Evolutionary conservation across 1,140 invertebrate genomes (phyloP).

Genomic region (Nebria ingens): DNA sequence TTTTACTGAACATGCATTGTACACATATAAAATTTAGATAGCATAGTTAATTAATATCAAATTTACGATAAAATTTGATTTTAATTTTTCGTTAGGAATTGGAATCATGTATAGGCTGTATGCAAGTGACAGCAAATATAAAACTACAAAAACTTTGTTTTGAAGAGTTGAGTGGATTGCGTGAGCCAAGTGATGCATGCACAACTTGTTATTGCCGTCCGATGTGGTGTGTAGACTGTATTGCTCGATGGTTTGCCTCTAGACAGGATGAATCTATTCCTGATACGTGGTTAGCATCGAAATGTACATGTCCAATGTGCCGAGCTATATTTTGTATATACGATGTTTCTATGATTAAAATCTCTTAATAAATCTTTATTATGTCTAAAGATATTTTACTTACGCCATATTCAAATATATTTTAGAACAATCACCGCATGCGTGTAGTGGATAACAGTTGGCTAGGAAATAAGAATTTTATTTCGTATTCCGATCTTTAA

Average conservation of each 20-base stretch:
- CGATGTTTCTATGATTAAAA: conserved; percentile 54
- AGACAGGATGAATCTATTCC: conserved; percentile 64
- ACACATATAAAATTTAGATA: background rate
- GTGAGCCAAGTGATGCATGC: conserved; percentile 33
- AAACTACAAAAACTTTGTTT: conserved; percentile 69
- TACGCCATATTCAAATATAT: too few species aligned
- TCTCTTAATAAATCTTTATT: too few species aligned
- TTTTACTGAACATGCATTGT: background rate
- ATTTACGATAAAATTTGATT: too few species aligned
- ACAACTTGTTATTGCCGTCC: conserved; percentile 62
- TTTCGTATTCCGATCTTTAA: too few species aligned
- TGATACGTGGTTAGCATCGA: conserved; percentile 72
- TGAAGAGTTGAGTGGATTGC: conserved; percentile 30
- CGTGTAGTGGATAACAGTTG: too few species aligned
- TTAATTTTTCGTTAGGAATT: conserved; percentile 50
- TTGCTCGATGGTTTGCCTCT: conserved; percentile 82
- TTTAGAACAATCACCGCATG: too few species aligned
- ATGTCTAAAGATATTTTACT: too few species aligned
- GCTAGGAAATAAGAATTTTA: too few species aligned
- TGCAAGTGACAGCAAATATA: conserved; percentile 66
- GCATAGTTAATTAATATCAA: background rate
- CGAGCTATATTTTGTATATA: conserved; percentile 75
- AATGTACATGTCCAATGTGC: conserved; percentile 82
- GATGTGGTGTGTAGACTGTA: conserved; percentile 81
- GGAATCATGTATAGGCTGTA: conserved; percentile 80